A percentile compares a stretch with the other conserved stretches of the same genome.
phyloP scores from a whole-genome alignment of 2,113 vertebrate species.

The Candoia aspera region DNA sequence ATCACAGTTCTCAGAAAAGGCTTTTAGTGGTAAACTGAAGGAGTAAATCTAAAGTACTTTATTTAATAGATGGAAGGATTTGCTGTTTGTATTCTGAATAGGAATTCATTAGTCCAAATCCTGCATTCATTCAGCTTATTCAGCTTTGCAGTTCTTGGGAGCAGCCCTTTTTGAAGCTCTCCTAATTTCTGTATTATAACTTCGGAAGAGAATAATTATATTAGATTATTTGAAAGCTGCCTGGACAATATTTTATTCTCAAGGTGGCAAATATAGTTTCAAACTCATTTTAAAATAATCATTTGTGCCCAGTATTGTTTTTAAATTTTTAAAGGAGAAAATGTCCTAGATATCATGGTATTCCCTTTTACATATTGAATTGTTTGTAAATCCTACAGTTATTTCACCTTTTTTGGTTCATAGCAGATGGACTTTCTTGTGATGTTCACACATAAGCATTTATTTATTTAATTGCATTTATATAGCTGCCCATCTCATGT shows the following conservation, averaged over 20 bases:
- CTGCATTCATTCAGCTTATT: not conserved
- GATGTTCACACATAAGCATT: conserved; percentile 46
- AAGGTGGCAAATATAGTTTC: not conserved
- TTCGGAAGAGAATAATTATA: not conserved
- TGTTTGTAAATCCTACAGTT: conserved; percentile 45
- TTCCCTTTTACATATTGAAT: conserved; percentile 56
- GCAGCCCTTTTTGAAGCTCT: not conserved
- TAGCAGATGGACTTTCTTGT: conserved; percentile 53
- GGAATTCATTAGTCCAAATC: not conserved
- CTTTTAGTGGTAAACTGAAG: not conserved
- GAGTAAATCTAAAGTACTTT: not conserved
- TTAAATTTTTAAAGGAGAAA: not conserved
- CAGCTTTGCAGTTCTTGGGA: not conserved
- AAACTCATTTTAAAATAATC: not conserved
- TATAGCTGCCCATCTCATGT: too few species aligned
- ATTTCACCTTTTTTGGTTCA: conserved; percentile 59
- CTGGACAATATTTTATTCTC: not conserved
- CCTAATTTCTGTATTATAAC: not conserved
- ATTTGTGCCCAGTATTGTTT: not conserved
- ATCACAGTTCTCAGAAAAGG: not conserved
- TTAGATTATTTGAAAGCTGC: not conserved
- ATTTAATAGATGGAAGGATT: not conserved
- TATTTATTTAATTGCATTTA: too few species aligned
- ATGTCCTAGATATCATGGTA: not conserved
- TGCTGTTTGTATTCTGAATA: not conserved